These are phyloP conservation scores for Miichthys miiuy DNA, from an alignment of 2,797 vertebrate species.

Conservation along the genomic window DNA sequence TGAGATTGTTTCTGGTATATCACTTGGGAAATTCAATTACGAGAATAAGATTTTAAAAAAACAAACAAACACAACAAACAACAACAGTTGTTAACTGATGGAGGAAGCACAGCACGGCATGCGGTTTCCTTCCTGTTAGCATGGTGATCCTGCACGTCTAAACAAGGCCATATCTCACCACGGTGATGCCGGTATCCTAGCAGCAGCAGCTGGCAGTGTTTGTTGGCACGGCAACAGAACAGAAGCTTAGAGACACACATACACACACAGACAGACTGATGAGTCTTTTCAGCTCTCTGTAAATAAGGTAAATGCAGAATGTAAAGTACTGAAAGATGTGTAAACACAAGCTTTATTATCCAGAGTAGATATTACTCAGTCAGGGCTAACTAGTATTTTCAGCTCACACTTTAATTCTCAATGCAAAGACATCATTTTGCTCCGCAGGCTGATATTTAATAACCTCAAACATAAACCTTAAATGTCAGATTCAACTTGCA, in stretches of 20 bases:
- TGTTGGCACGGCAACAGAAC: slow-evolving; percentile 65
- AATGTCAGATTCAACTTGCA: background rate
- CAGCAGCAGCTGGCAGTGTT: slow-evolving; percentile 57
- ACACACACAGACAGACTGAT: slow-evolving; percentile 13
- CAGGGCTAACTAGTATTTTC: background rate
- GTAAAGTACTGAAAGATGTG: slow-evolving; percentile 28
- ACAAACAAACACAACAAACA: background rate
- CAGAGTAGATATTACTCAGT: slow-evolving; percentile 7
- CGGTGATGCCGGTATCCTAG: slow-evolving; percentile 55
- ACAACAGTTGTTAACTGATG: background rate
- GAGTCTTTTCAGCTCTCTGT: slow-evolving; percentile 42
- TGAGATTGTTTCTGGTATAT: no score
- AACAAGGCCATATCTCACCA: slow-evolving; percentile 52
- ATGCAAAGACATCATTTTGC: background rate
- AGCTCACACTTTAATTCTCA: slow-evolving; percentile 2
- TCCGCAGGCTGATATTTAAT: background rate
- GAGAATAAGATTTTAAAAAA: background rate
- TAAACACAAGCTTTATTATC: slow-evolving; percentile 16
- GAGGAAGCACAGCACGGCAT: background rate
- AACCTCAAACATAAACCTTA: background rate
- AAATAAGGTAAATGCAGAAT: slow-evolving; percentile 48
- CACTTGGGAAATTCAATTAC: no score
- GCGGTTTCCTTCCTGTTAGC: slow-evolving; percentile 28
- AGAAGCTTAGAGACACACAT: slow-evolving; percentile 38
- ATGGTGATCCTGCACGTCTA: slow-evolving; percentile 21